These are phyloP conservation scores for Cynopterus brachyotis DNA, from an alignment of 2,113 vertebrate species.

Conservation along the genomic window DNA sequence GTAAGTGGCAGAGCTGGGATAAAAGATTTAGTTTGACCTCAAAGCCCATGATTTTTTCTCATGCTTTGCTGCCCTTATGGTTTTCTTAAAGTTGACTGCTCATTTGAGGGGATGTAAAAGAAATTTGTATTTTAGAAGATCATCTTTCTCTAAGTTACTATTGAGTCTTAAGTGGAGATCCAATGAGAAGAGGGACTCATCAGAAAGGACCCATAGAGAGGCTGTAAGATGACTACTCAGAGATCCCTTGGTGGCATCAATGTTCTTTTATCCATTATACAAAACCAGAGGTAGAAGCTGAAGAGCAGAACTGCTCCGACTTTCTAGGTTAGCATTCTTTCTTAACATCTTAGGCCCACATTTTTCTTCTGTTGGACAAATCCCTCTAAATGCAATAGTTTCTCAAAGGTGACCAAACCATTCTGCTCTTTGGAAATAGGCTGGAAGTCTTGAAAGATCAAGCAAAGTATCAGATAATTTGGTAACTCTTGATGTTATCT, in stretches of 20 bases:
- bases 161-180: background rate
- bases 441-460: background rate
- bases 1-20: background rate
- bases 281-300: background rate
- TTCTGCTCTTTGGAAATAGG: background rate
- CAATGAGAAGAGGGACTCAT: background rate
- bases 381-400: background rate
- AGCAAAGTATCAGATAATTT: background rate
- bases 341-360: background rate
- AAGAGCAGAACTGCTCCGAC: background rate
- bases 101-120: background rate
- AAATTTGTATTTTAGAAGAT: background rate
- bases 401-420: background rate
- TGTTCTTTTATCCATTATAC: background rate
- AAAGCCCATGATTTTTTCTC: background rate
- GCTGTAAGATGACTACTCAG: background rate
- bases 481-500: background rate
- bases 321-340: background rate
- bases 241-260: background rate
- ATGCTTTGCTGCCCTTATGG: background rate
- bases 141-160: background rate
- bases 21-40: background rate
- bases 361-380: background rate
- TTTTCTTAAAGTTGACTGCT: background rate
- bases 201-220: background rate